Evolutionary conservation across 2,113 vertebrate genomes (phyloP).

Genomic region (Arenaria interpres): DNA sequence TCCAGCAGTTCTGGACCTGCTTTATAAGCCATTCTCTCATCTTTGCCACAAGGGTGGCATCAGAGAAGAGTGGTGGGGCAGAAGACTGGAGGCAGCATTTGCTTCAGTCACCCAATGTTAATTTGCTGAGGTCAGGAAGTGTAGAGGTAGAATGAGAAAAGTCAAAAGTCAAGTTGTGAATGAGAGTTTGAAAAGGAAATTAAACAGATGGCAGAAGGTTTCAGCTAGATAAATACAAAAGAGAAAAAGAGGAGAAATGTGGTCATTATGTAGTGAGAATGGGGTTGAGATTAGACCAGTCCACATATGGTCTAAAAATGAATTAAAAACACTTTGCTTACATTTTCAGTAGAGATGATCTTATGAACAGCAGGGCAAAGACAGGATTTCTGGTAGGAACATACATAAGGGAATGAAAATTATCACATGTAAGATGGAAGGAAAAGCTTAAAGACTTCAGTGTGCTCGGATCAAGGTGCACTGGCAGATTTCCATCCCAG

Average conservation of each 20-base stretch:
- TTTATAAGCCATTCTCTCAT: neutral
- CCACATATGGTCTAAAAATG: neutral
- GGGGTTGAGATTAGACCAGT: neutral
- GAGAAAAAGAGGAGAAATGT: neutral
- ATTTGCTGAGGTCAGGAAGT: constrained; percentile 4
- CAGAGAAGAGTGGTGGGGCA: neutral
- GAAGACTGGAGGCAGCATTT: neutral
- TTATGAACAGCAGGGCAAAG: neutral
- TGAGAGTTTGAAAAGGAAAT: constrained; percentile 31
- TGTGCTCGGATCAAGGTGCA: constrained; percentile 33
- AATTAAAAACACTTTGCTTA: neutral
- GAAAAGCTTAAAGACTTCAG: constrained; percentile 35
- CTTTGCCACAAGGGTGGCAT: neutral
- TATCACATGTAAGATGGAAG: neutral
- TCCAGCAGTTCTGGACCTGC: neutral
- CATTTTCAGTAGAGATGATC: neutral
- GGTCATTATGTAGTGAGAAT: neutral
- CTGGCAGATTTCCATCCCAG: constrained; percentile 52
- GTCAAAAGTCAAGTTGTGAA: neutral
- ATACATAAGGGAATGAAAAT: constrained; percentile 2
- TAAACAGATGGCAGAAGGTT: constrained; percentile 9
- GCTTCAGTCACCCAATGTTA: neutral
- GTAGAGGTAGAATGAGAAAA: neutral
- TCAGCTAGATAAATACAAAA: neutral
- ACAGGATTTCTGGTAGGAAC: neutral